These are phyloP conservation scores for Etheostoma perlongum DNA, from an alignment of 2,797 vertebrate species.

Conservation along the genomic window DNA sequence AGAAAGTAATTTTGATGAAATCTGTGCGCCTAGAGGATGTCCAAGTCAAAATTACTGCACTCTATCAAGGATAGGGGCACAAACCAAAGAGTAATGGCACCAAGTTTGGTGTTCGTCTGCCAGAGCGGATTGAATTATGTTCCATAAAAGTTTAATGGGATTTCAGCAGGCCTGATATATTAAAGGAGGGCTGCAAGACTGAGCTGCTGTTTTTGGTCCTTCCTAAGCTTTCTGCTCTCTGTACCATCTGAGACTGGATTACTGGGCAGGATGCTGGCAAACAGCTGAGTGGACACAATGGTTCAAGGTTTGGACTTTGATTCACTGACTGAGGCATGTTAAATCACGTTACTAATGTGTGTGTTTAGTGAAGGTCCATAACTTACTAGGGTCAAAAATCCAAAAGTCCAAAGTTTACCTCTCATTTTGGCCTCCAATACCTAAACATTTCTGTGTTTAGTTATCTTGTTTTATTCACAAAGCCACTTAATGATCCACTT, in stretches of 20 bases:
- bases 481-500: not conserved
- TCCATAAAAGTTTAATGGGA: constrained; percentile 82
- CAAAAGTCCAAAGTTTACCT: not conserved
- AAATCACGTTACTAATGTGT: constrained; percentile 51
- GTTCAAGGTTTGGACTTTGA: constrained; percentile 62
- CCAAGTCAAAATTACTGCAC: constrained; percentile 60
- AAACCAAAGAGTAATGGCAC: constrained; percentile 61
- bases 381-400: constrained; percentile 3
- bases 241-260: constrained; percentile 44
- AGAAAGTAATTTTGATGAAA: constrained; percentile 12
- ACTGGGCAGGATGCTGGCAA: constrained; percentile 40
- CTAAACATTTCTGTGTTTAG: not conserved
- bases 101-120: constrained; percentile 66
- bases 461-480: no score
- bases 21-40: constrained; percentile 42
- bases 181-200: constrained; percentile 52
- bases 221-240: constrained; percentile 43
- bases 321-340: constrained; percentile 39
- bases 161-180: constrained; percentile 74
- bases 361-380: constrained; percentile 15
- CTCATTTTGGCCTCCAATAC: not conserved
- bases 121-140: constrained; percentile 74
- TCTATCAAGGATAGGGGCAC: constrained; percentile 66
- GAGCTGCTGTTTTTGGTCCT: constrained; percentile 35
- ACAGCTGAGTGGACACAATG: constrained; percentile 74